phyloP scores from a whole-genome alignment of 2,797 vertebrate genomes.

The Bradypodion pumilum region DNA sequence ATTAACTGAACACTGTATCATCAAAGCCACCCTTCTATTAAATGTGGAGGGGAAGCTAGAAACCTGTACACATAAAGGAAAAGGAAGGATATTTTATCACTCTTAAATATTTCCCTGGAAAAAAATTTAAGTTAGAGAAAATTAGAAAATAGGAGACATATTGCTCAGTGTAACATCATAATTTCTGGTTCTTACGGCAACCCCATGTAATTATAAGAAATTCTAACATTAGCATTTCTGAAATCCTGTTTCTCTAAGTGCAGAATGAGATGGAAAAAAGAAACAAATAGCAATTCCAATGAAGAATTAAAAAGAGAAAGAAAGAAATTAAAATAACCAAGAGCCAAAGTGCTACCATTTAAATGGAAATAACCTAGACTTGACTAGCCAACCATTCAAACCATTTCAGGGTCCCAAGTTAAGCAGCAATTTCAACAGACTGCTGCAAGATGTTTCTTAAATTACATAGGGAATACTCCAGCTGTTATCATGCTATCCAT shows the following conservation, averaged over 20 bases:
- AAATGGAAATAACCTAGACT: not conserved
- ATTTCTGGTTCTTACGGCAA: not conserved
- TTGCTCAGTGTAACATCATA: not conserved
- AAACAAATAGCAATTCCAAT: not conserved
- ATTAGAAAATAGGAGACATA: not conserved
- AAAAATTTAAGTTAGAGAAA: not conserved
- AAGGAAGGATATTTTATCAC: not conserved
- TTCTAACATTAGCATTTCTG: not conserved
- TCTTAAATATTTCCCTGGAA: not conserved
- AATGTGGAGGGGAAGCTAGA: no score
- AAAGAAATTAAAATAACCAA: not conserved
- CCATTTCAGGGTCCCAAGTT: fast-evolving
- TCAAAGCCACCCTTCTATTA: no score
- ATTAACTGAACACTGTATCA: no score
- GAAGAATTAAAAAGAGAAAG: not conserved
- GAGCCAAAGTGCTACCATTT: not conserved
- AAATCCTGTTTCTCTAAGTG: not conserved
- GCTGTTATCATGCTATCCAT: not conserved
- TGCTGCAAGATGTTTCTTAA: constrained; percentile 8
- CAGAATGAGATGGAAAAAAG: not conserved
- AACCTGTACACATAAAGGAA: not conserved
- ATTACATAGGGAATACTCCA: fast-evolving
- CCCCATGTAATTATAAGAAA: not conserved
- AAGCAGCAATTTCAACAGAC: not conserved
- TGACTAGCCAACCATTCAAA: not conserved